These are phyloP conservation scores for Poeciliopsis gracilis DNA, from an alignment of 2,797 vertebrate genomes.

Conservation along the genomic window DNA sequence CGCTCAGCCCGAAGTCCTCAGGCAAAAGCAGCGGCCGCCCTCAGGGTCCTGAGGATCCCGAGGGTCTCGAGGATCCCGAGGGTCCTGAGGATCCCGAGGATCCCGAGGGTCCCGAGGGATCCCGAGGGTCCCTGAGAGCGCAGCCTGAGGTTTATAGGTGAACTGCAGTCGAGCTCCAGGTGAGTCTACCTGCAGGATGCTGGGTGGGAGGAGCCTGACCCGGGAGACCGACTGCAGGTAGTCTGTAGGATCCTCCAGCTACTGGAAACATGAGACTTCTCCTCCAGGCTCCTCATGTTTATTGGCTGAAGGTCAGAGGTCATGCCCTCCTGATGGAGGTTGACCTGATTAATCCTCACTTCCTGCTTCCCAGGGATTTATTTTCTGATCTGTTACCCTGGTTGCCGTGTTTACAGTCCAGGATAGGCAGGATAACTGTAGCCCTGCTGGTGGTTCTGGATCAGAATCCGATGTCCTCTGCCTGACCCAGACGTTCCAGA, in stretches of 20 bases:
- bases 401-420: no score
- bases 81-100: no score
- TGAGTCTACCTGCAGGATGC: no score
- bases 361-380: constrained; percentile 51
- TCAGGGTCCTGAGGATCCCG: no score
- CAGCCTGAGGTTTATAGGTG: no score
- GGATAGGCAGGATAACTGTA: no score
- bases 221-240: no score
- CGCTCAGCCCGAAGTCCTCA: background rate
- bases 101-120: no score
- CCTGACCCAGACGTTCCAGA: background rate
- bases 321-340: constrained; percentile 42
- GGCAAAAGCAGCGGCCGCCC: background rate
- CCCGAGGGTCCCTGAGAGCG: no score
- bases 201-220: no score
- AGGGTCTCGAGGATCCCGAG: no score
- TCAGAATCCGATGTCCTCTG: background rate
- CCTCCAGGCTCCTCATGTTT: constrained; percentile 9
- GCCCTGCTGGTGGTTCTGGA: background rate
- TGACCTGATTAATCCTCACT: constrained; percentile 49
- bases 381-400: constrained; percentile 1
- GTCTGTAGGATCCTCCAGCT: background rate
- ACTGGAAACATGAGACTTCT: background rate
- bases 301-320: constrained; percentile 39
- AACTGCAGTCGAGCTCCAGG: no score